Evolutionary conservation across 2,797 vertebrate genomes (phyloP).

Genomic region (Todus mexicanus): DNA sequence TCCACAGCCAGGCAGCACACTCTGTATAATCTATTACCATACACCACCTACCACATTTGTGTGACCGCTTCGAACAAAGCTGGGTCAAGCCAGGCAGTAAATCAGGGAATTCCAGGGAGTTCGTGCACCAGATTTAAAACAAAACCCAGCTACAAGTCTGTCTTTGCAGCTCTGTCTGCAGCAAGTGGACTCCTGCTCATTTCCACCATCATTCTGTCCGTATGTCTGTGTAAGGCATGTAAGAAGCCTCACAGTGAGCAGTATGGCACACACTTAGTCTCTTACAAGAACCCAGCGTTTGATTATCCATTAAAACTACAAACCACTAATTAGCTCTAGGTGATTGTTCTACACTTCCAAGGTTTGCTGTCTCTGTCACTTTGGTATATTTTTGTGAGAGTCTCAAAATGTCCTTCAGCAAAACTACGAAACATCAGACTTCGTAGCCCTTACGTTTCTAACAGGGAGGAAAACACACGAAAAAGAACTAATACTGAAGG

Average conservation of each 20-base stretch:
- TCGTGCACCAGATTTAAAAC: conserved; percentile 71
- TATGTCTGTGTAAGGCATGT: conserved; percentile 61
- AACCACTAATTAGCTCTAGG: conserved; percentile 5
- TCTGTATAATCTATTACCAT: conserved; percentile 67
- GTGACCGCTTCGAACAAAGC: conserved; percentile 71
- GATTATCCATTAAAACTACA: conserved; percentile 57
- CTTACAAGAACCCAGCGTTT: conserved; percentile 78
- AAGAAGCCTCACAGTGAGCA: conserved; percentile 48
- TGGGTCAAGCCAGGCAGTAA: conserved; percentile 60
- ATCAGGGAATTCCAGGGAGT: background rate
- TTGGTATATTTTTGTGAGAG: background rate
- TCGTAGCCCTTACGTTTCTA: background rate
- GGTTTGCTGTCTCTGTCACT: background rate
- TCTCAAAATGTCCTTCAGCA: background rate
- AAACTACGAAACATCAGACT: background rate
- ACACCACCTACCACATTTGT: conserved; percentile 73
- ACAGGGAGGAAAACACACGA: background rate
- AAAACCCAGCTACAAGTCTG: conserved; percentile 50
- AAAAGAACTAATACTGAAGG: background rate
- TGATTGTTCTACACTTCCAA: background rate
- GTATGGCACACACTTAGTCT: conserved; percentile 69
- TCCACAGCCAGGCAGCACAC: conserved; percentile 69
- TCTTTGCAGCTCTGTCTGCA: conserved; percentile 62
- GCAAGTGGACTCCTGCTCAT: conserved; percentile 64
- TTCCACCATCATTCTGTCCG: conserved; percentile 61